Base-by-base conservation (phyloP, 2,888 invertebrate genomes). In the Gnatocerus cornutus region DNA sequence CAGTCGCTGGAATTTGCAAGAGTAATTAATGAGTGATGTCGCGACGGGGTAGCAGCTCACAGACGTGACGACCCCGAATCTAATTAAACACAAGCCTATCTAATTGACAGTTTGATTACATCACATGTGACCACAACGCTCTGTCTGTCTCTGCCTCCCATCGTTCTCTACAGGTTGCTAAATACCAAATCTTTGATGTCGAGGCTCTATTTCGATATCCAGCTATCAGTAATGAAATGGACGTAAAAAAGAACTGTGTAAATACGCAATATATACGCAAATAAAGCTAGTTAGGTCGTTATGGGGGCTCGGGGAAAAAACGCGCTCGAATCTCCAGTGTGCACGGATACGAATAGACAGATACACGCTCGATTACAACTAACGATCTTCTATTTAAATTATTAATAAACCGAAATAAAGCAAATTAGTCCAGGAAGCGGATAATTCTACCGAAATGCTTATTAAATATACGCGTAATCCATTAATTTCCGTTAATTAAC, bases 41-140 rank as follows among this genome's bases (percentile, higher is more conserved):
- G 73, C 72, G 74, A 73, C 74, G 72, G 76, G 77, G 75, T 70
- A 58, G 69, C 29, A 63, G 73, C 76, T 74, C 73, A 74, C 73
- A 74, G 75, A 79, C 79, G 79, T 81, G 81, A 80, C 79, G 78
- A 79, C 73, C 76, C 78, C 75, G 69, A 74, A 77, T 77, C 79
- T 83, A 84, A 82, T 83, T 84, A 84, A 84, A 84, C 82, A 81
- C 80, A 80, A 81, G 76, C 80, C 79, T 75, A 75, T 77, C 79
- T 82, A 83, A 84, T 84, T 84, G 84, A 84, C 84, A 83, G 83
- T 84, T 84, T 83, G 83, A 84, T 84, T 83, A 81, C 82, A 81
- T 79, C 79, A 81, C 81, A 78, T 75, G 77, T 77, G 77, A 79
- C 79, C 78, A 74, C 78, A 70, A 75, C 71, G 73, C 67, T 65